Conservation (phyloP, 2,888 invertebrate species). For the Argynnis bischoffii region DNA sequence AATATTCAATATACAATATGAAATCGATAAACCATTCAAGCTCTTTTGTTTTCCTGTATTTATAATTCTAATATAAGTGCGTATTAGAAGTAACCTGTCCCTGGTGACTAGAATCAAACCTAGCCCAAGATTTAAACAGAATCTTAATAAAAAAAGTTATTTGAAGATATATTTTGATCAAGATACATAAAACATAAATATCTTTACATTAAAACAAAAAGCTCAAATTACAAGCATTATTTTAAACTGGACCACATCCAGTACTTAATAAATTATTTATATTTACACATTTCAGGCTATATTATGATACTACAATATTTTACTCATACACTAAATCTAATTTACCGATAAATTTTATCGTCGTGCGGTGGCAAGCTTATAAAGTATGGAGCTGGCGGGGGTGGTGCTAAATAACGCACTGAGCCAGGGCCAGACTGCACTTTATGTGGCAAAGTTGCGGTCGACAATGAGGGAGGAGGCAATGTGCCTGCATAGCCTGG, state of each 20-base stretch:
- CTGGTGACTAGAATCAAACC: slow-evolving; percentile 59
- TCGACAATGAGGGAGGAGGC: slow-evolving; percentile 83
- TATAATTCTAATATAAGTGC: background rate
- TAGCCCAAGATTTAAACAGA: slow-evolving; percentile 44
- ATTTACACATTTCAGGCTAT: slow-evolving; percentile 37
- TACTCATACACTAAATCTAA: slow-evolving; percentile 18
- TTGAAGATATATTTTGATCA: background rate
- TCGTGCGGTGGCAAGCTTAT: slow-evolving; percentile 84
- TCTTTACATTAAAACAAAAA: slow-evolving; percentile 29
- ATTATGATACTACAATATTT: slow-evolving; percentile 24
- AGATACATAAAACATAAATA: slow-evolving; percentile 12
- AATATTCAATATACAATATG: slow-evolving; percentile 35
- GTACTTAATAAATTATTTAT: slow-evolving; percentile 35
- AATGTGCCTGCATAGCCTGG: slow-evolving; percentile 83
- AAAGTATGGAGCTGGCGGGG: slow-evolving; percentile 85
- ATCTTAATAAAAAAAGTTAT: background rate
- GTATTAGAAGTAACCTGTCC: slow-evolving; percentile 40
- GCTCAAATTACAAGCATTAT: slow-evolving; percentile 42
- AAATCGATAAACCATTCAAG: background rate
- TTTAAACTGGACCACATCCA: slow-evolving; percentile 27
- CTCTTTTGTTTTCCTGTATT: slow-evolving; percentile 14
- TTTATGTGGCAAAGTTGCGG: slow-evolving; percentile 87
- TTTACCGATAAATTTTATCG: slow-evolving; percentile 85
- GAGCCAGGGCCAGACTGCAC: slow-evolving; percentile 79
- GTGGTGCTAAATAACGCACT: slow-evolving; percentile 82